phyloP scores from a whole-genome alignment of 1,140 invertebrate genomes.

The Goniozus legneri region DNA sequence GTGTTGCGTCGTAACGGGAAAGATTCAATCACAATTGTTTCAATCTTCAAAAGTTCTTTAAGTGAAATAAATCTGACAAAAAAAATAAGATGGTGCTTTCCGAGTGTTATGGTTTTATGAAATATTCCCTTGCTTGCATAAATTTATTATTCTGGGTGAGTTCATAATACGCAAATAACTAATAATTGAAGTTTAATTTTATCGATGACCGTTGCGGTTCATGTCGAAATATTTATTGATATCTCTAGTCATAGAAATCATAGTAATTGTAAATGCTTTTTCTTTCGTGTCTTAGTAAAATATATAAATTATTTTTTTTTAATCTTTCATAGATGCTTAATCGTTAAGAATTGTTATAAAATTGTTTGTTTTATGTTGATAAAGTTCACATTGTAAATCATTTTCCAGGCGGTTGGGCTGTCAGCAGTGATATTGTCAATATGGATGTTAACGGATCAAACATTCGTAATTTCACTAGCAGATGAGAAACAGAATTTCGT shows the following conservation, averaged over 20 bases:
- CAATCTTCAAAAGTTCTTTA: too few species aligned
- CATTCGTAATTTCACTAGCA: conserved; percentile 68
- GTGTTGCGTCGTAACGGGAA: too few species aligned
- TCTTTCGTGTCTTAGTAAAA: not conserved
- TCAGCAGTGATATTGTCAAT: conserved; percentile 64
- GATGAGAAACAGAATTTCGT: conserved; percentile 68
- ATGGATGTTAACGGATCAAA: conserved; percentile 75
- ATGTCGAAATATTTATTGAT: too few species aligned
- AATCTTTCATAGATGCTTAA: not conserved
- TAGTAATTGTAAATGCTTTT: too few species aligned
- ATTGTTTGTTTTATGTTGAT: not conserved
- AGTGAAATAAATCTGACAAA: too few species aligned
- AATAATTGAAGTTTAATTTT: too few species aligned
- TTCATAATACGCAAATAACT: too few species aligned
- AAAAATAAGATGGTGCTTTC: conserved; percentile 64
- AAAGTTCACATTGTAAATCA: not conserved
- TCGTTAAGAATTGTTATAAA: too few species aligned
- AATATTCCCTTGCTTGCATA: conserved; percentile 66
- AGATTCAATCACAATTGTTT: too few species aligned
- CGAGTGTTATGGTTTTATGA: conserved; percentile 66
- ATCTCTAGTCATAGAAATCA: too few species aligned
- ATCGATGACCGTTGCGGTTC: too few species aligned
- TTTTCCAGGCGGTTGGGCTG: conserved; percentile 70
- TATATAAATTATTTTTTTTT: not conserved
- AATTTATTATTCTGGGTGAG: conserved; percentile 74